phyloP scores from a whole-genome alignment of 2,113 vertebrate species.

The Centrocercus urophasianus region DNA sequence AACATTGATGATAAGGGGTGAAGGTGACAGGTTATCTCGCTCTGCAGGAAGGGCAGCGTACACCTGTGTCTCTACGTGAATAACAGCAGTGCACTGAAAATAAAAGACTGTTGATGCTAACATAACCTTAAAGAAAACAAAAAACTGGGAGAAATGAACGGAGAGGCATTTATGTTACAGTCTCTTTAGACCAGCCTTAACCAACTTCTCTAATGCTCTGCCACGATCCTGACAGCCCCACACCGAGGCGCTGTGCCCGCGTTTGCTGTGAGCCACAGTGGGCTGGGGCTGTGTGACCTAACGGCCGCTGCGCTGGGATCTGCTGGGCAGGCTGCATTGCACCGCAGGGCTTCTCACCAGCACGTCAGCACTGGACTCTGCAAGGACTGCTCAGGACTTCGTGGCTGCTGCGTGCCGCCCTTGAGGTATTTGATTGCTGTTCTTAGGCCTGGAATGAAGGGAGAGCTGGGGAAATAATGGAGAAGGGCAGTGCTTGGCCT shows the following conservation, averaged over 20 bases:
- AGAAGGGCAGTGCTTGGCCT: not conserved
- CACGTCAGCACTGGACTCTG: not conserved
- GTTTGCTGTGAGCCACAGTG: not conserved
- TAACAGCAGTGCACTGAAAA: conserved; percentile 30
- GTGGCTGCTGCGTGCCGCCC: not conserved
- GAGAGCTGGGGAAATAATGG: not conserved
- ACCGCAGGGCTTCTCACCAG: not conserved
- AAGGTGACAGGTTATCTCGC: not conserved
- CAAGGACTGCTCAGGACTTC: not conserved
- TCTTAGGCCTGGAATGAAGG: not conserved
- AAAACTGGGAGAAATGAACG: conserved; percentile 48
- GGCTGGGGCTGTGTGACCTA: not conserved
- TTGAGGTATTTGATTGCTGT: not conserved
- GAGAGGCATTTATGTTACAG: not conserved
- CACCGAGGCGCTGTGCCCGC: not conserved
- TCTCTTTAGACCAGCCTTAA: not conserved
- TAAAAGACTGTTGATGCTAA: not conserved
- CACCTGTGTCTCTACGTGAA: not conserved
- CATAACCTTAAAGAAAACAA: not conserved
- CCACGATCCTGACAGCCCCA: not conserved
- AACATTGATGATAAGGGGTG: not conserved
- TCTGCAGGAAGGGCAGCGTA: not conserved
- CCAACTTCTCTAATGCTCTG: not conserved
- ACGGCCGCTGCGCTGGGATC: not conserved
- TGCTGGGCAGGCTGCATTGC: not conserved